Conservation (phyloP, 2,888 invertebrate species). For the Cephus sareptanus region DNA sequence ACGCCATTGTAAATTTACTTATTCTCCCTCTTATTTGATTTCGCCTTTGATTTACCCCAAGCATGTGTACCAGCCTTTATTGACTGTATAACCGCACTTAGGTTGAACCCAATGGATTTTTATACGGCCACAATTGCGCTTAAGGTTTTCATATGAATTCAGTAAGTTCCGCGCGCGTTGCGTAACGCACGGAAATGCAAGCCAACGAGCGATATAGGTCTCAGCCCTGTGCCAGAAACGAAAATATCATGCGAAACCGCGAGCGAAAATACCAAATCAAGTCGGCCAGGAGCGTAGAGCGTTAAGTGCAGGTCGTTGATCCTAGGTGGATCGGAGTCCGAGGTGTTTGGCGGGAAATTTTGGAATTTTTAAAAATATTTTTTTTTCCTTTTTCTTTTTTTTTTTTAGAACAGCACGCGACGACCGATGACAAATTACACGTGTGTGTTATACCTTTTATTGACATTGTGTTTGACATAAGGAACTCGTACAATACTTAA, state of each 20-base stretch:
- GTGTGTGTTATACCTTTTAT: background rate
- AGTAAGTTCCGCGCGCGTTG: constrained; percentile 24
- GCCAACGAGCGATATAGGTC: constrained; percentile 50
- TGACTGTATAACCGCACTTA: no score
- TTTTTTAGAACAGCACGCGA: no score
- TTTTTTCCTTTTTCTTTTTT: background rate
- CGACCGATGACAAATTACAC: background rate
- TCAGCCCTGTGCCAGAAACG: constrained; percentile 61
- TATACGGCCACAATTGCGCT: constrained; percentile 3
- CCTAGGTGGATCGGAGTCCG: no score
- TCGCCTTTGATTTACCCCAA: no score
- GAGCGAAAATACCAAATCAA: constrained; percentile 4
- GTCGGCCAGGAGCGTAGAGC: no score
- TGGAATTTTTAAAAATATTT: no score
- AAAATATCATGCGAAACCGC: constrained; percentile 50
- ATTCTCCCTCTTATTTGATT: no score
- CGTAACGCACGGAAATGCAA: constrained; percentile 28
- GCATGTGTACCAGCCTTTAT: no score
- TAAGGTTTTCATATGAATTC: constrained; percentile 16
- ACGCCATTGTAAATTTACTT: no score
- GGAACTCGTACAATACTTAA: constrained; percentile 18
- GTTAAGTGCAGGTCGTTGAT: no score
- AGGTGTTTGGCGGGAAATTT: no score
- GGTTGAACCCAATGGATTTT: no score
- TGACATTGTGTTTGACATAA: constrained; percentile 8